Percentiles rank a stretch among this genome's conserved stretches.
Conservation (phyloP, 2,888 invertebrate species). For the Dryomyza anilis region DNA sequence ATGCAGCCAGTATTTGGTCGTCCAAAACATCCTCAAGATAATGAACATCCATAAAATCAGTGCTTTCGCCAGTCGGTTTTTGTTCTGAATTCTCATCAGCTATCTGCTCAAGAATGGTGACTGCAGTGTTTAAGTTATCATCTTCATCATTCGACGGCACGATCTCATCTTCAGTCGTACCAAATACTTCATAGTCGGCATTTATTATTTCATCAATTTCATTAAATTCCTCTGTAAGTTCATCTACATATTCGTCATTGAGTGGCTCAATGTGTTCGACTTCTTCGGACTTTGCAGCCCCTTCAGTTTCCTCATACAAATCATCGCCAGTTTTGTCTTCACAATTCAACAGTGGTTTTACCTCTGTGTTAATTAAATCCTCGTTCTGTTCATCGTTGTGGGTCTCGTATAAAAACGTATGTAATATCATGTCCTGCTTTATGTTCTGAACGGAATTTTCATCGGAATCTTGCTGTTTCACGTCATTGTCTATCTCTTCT, state of each 20-base stretch:
- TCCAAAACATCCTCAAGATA: slow-evolving; percentile 15
- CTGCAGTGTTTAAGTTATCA: no score
- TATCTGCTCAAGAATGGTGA: background rate
- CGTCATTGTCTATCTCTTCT: background rate
- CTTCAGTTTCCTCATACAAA: no score
- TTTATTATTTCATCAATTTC: background rate
- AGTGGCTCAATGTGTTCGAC: no score
- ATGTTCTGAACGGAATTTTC: no score
- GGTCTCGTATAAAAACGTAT: no score
- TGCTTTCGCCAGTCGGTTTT: background rate
- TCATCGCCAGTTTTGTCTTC: no score
- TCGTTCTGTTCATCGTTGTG: no score
- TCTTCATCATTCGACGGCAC: background rate
- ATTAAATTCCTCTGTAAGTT: background rate
- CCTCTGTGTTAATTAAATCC: no score
- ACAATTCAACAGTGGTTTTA: no score
- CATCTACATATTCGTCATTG: background rate
- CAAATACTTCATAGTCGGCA: background rate
- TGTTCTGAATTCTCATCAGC: background rate
- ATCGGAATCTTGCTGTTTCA: background rate
- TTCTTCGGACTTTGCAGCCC: no score
- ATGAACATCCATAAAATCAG: slow-evolving; percentile 7
- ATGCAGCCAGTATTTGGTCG: background rate
- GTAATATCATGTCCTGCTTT: no score
- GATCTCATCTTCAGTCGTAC: background rate